These are phyloP conservation scores for Archilochus colubris DNA, from an alignment of 2,113 vertebrate species.

Conservation along the genomic window DNA sequence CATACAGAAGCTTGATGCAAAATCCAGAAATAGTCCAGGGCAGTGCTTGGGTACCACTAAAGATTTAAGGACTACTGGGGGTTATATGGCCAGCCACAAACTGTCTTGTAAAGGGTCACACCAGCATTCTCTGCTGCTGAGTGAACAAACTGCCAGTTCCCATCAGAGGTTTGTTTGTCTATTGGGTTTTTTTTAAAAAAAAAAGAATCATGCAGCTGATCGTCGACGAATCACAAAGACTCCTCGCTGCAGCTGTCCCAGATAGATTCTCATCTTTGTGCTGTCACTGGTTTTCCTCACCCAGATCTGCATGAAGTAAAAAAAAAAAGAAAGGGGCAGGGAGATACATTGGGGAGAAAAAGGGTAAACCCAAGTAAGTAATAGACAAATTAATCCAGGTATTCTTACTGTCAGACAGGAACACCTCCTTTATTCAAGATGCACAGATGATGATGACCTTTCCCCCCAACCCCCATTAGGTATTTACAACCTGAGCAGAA, in stretches of 20 bases:
- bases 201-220: slow-evolving; percentile 86
- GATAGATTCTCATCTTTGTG: slow-evolving; percentile 98
- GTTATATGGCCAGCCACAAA: slow-evolving; percentile 57
- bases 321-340: background rate
- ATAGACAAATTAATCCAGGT: background rate
- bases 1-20: slow-evolving; percentile 5
- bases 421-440: background rate
- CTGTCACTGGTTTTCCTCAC: slow-evolving; percentile 99
- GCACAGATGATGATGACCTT: background rate
- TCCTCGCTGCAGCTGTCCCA: slow-evolving; percentile 96
- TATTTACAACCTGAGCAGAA: background rate
- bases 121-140: slow-evolving; percentile 14
- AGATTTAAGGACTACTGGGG: slow-evolving; percentile 45
- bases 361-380: background rate
- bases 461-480: background rate
- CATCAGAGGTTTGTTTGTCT: background rate
- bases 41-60: slow-evolving; percentile 14
- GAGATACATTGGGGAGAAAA: background rate
- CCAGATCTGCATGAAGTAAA: slow-evolving; percentile 86
- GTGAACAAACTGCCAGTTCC: background rate
- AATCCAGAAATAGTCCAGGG: slow-evolving; percentile 47
- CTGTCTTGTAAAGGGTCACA: background rate
- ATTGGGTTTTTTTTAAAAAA: background rate
- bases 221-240: slow-evolving; percentile 95
- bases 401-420: background rate